These are phyloP conservation scores for Caloenas nicobarica DNA, from an alignment of 2,113 vertebrate species.

Conservation along the genomic window DNA sequence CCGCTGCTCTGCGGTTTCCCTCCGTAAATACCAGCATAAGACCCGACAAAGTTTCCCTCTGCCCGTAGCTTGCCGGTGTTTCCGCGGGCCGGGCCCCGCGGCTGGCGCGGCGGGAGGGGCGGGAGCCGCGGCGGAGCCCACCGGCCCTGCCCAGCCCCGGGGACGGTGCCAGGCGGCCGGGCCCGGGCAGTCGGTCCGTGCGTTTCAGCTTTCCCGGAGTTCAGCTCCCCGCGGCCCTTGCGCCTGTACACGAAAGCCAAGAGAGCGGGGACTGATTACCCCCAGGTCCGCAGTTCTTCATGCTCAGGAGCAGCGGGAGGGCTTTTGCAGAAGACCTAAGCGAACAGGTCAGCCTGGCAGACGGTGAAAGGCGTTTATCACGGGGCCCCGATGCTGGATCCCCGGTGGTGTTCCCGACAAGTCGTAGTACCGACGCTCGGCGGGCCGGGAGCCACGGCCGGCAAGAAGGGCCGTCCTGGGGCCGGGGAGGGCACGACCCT, in stretches of 20 bases:
- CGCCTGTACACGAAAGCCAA: rapidly evolving
- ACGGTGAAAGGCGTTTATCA: too few species aligned
- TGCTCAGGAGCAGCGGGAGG: background rate
- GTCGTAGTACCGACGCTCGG: background rate
- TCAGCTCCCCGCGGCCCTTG: background rate
- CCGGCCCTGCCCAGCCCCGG: background rate
- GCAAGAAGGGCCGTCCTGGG: background rate
- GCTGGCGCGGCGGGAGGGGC: background rate
- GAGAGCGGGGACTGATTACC: background rate
- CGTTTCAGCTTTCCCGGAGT: background rate
- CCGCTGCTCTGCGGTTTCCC: background rate
- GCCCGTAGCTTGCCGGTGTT: background rate
- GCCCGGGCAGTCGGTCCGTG: background rate
- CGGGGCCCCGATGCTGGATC: background rate
- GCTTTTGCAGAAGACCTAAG: background rate
- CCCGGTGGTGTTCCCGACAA: background rate
- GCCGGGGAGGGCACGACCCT: background rate
- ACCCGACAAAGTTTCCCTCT: background rate
- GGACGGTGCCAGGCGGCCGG: background rate
- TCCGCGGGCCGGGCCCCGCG: background rate
- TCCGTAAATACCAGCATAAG: background rate
- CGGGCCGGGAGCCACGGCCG: background rate
- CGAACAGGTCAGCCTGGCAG: background rate
- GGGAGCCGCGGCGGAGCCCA: too few species aligned
- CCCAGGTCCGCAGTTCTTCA: background rate